Evolutionary conservation across 2,113 vertebrate species (phyloP).

Genomic region (Columba janthina): DNA sequence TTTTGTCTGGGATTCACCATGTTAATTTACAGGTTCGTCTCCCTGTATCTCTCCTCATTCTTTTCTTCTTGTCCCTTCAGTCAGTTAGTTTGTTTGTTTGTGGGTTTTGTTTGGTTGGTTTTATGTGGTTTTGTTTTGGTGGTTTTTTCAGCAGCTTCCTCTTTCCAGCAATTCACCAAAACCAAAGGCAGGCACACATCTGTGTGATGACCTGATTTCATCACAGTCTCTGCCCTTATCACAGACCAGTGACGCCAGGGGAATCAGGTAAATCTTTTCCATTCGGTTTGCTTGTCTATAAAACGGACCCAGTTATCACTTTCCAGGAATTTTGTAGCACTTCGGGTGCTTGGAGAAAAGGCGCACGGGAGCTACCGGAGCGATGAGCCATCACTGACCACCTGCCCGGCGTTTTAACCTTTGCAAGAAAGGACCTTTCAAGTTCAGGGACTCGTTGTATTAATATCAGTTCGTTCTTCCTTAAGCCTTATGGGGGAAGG

Average conservation of each 20-base stretch:
- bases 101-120: no score
- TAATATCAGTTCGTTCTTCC: neutral
- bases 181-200: rapidly evolving
- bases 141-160: neutral
- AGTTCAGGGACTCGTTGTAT: neutral
- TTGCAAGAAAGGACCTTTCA: neutral
- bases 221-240: neutral
- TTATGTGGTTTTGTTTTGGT: neutral
- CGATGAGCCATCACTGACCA: neutral
- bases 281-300: neutral
- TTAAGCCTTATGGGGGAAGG: neutral
- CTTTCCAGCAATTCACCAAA: neutral
- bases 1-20: neutral
- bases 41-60: neutral
- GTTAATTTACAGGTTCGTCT: neutral
- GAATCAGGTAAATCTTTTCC: neutral
- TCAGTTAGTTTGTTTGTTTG: neutral
- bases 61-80: neutral
- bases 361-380: no score
- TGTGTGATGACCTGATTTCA: neutral
- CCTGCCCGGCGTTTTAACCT: neutral
- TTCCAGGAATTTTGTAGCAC: neutral
- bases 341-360: neutral
- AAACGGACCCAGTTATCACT: neutral
- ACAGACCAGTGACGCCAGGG: neutral